phyloP scores from a whole-genome alignment of 2,797 vertebrate species.

The Ptychobarbus kaznakovi region DNA sequence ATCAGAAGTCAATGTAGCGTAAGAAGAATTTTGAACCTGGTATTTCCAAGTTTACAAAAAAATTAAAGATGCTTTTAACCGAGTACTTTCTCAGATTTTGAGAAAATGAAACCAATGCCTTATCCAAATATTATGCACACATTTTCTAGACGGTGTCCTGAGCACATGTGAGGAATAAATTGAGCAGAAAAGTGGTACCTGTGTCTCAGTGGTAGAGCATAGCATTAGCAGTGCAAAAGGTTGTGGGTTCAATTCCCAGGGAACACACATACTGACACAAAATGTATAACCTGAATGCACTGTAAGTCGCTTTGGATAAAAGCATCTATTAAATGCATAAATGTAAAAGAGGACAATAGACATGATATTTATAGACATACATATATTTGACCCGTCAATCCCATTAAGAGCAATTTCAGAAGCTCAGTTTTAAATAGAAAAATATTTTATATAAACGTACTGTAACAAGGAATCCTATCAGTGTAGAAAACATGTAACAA shows the following conservation, averaged over 20 bases:
- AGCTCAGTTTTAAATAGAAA: neutral
- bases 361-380: neutral
- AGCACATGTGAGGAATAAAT: neutral
- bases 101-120: neutral
- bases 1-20: neutral
- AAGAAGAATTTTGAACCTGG: neutral
- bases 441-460: neutral
- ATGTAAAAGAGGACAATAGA: neutral
- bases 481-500: conserved; percentile 1
- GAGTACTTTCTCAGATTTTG: neutral
- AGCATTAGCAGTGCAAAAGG: too few species aligned
- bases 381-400: conserved; percentile 15
- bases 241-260: too few species aligned
- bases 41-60: neutral
- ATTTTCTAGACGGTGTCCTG: neutral
- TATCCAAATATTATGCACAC: neutral
- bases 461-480: conserved; percentile 4
- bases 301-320: too few species aligned
- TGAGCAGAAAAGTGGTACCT: neutral
- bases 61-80: too few species aligned
- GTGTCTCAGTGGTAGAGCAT: too few species aligned
- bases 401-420: neutral
- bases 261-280: too few species aligned
- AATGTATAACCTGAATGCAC: too few species aligned
- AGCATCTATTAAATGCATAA: too few species aligned